phyloP scores from a whole-genome alignment of 2,113 vertebrate genomes.

The Capra hircus region DNA sequence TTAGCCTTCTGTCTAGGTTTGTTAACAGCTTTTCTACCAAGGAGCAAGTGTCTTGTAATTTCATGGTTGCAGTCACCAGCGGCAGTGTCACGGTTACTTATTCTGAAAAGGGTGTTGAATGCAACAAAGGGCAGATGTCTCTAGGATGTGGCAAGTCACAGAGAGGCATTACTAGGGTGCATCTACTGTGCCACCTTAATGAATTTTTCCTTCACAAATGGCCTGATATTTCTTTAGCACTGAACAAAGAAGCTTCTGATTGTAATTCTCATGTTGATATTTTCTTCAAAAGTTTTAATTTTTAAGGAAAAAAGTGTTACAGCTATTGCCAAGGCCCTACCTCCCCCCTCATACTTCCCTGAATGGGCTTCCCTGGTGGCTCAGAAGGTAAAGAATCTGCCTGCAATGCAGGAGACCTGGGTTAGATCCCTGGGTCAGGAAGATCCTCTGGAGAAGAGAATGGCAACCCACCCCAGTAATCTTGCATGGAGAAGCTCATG shows the following conservation, averaged over 20 bases:
- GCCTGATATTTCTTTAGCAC: background rate
- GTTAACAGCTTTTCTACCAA: background rate
- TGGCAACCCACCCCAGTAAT: background rate
- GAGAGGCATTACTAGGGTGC: background rate
- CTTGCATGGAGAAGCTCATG: background rate
- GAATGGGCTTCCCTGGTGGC: background rate
- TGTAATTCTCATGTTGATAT: background rate
- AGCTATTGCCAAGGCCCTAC: background rate
- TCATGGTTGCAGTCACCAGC: background rate
- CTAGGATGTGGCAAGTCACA: background rate
- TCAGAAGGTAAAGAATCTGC: background rate
- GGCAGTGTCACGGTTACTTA: background rate
- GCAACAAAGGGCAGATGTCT: background rate
- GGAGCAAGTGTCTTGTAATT: background rate
- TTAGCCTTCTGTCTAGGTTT: background rate
- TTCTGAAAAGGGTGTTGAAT: background rate
- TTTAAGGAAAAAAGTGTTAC: background rate
- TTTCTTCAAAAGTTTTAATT: background rate
- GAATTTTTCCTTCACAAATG: background rate
- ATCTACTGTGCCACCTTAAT: background rate
- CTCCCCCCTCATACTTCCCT: background rate
- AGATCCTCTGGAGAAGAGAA: background rate
- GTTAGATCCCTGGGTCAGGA: background rate
- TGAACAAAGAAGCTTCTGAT: background rate
- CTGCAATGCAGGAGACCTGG: background rate